A percentile compares a stretch with the other conserved stretches of the same genome.
Conservation (phyloP, 1,140 invertebrate species). For the Thrips palmi region DNA sequence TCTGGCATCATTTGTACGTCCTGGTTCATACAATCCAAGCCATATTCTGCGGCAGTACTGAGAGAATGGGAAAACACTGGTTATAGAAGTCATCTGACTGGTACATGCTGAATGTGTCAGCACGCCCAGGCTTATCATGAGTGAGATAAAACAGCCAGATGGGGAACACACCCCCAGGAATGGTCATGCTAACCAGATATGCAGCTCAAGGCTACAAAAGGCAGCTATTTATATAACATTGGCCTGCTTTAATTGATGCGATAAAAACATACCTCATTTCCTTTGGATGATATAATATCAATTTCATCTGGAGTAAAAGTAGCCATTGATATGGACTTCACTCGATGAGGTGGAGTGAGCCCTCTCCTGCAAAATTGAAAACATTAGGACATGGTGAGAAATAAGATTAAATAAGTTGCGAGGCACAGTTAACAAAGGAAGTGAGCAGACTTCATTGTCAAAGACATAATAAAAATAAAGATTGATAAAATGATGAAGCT, state of each 20-base stretch:
- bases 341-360: conserved; percentile 88
- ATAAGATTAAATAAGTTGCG: conserved; percentile 4
- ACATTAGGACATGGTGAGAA: conserved; percentile 16
- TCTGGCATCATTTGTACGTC: conserved; percentile 30
- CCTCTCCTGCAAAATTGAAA: conserved; percentile 58
- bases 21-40: conserved; percentile 60
- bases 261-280: conserved; percentile 55
- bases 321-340: conserved; percentile 98
- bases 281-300: conserved; percentile 71
- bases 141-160: too few species aligned
- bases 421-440: neutral
- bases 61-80: too few species aligned
- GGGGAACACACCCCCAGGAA: neutral
- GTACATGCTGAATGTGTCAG: too few species aligned
- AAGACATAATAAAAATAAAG: conserved; percentile 4
- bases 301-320: conserved; percentile 93
- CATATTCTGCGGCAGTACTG: conserved; percentile 74
- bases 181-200: neutral
- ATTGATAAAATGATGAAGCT: neutral
- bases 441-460: neutral
- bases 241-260: too few species aligned
- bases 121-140: too few species aligned
- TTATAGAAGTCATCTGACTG: too few species aligned
- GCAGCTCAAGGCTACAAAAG: neutral
- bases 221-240: too few species aligned